Base-by-base conservation (phyloP, 2,797 vertebrate genomes). In the Yasuhikotakia modesta region DNA sequence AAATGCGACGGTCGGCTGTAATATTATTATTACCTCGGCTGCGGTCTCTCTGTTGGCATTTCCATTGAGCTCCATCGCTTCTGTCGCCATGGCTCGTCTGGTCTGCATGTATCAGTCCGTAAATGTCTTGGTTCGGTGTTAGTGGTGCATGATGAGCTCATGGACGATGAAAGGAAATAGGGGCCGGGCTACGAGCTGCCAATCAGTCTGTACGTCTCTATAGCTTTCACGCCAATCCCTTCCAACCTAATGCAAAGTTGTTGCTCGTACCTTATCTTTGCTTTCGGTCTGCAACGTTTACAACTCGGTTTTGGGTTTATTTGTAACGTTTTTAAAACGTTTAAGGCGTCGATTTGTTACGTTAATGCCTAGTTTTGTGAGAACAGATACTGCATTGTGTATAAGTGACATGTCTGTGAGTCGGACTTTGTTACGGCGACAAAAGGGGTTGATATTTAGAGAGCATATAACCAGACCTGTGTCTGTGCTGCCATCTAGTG, bases 31-130 rank as follows among this genome's bases (percentile, higher is more conserved):
- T 82, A 94, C 93, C 91, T 87, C 90, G 17, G 21, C 13, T 3
- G 83, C 87, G 11, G 78, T 80, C 71, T 76, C 72, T 27, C 65
- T 71, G 70, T 82, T 89, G 48, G 82, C 83, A 70, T 71, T 85
- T 6, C 90, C 89, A 85, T 91, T 91, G 88, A 94, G 85, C 73
- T 91, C 90, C 39, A 92, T 17, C 65, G 58, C 57, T 22, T 91
- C 92, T n/a, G 85, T 73, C 2, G 88, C 81, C 92, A 93, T 92
- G 3, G 2, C 53, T 11, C 22, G 5, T 27, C 22, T 17, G 35
- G 46, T 55, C 16, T 4, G 16, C 17, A 19, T 17, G 21, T 13
- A 21, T 4, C 24, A 45, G 65, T 58, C 17, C 0, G 32, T 32
- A 11, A 67, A 61, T 53, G 67, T 14, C 39, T 13, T 32, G 10